Evolutionary conservation across 2,797 vertebrate species (phyloP).

Genomic region (Scolopax rusticola): DNA sequence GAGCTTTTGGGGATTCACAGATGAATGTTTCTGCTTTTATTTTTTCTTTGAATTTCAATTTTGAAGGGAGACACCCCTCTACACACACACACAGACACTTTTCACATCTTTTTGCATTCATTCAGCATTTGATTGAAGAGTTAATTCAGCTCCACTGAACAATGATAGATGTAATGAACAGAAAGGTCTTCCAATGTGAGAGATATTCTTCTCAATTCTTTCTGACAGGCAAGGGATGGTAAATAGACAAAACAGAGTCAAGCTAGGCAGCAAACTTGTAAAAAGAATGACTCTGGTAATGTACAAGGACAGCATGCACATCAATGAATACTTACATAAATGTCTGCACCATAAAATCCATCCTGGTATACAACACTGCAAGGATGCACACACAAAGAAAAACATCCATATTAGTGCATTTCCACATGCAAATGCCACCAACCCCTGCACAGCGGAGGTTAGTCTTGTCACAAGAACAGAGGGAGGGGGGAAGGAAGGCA

Average conservation of each 20-base stretch:
- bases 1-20: background rate
- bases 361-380: slow-evolving; percentile 98
- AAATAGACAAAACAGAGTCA: slow-evolving; percentile 55
- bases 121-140: slow-evolving; percentile 55
- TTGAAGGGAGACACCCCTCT: background rate
- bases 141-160: slow-evolving; percentile 52
- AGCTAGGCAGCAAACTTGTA: slow-evolving; percentile 79
- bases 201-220: slow-evolving; percentile 45
- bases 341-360: slow-evolving; percentile 99
- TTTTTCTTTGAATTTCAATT: background rate
- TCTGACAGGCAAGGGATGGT: slow-evolving; percentile 55
- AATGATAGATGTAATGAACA: slow-evolving; percentile 56
- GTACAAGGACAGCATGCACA: slow-evolving; percentile 78
- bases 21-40: background rate
- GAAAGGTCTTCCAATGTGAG: slow-evolving; percentile 58
- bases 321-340: slow-evolving; percentile 95
- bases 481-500: slow-evolving; percentile 49
- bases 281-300: slow-evolving; percentile 76
- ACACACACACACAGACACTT: background rate
- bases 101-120: slow-evolving; percentile 42
- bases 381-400: slow-evolving; percentile 89
- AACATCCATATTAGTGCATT: slow-evolving; percentile 90
- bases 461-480: slow-evolving; percentile 75
- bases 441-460: slow-evolving; percentile 79
- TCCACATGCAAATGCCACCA: slow-evolving; percentile 85